These are phyloP conservation scores for Pseudochromis fuscus DNA, from an alignment of 2,797 vertebrate genomes.

Conservation along the genomic window DNA sequence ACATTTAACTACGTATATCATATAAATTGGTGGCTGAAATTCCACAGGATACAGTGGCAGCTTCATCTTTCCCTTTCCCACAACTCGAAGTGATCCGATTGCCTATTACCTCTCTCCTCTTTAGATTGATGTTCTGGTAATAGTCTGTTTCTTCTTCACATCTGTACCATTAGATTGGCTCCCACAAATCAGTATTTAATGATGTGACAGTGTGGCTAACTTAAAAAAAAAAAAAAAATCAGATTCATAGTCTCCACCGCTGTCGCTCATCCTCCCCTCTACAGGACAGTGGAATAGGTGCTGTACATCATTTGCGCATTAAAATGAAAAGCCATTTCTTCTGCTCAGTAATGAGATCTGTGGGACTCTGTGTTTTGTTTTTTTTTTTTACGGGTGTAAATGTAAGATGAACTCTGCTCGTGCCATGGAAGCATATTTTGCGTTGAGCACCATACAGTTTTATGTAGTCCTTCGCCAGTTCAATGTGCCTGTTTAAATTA, in stretches of 20 bases:
- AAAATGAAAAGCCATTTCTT: constrained; percentile 40
- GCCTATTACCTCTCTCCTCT: constrained; percentile 51
- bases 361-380: constrained; percentile 37
- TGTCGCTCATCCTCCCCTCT: constrained; percentile 45
- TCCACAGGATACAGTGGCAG: constrained; percentile 21
- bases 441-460: constrained; percentile 7
- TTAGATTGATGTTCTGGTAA: constrained; percentile 52
- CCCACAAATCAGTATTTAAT: constrained; percentile 63
- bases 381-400: constrained; percentile 22
- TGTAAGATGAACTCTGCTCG: constrained; percentile 17
- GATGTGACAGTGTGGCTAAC: constrained; percentile 52
- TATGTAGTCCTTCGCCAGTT: constrained; percentile 12
- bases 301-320: constrained; percentile 61
- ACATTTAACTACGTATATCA: constrained; percentile 18
- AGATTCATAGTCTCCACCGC: constrained; percentile 32
- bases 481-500: constrained; percentile 42
- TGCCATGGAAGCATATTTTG: constrained; percentile 20
- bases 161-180: constrained; percentile 43
- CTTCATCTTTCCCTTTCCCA: constrained; percentile 40
- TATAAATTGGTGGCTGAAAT: constrained; percentile 38
- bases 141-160: constrained; percentile 50
- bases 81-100: constrained; percentile 53
- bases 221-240: constrained; percentile 39
- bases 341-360: constrained; percentile 54
- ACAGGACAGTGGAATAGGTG: constrained; percentile 43